Base-by-base conservation (phyloP, 2,113 vertebrate species). In the Potamarius usumacintae region DNA sequence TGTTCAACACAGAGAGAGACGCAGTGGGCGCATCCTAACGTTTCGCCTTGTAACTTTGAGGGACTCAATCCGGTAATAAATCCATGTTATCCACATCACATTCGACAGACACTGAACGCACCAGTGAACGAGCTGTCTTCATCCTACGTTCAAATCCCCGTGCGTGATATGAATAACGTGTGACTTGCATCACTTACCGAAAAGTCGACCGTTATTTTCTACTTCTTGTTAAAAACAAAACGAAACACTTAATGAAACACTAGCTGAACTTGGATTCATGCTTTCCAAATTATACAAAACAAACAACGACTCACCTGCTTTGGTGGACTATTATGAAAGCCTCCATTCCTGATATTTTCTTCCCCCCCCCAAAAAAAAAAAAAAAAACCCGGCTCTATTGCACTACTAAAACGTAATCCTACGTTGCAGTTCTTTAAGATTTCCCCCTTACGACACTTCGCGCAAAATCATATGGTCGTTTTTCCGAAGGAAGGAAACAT, bases 261-360 rank as follows among this genome's bases (percentile, higher is more conserved):
- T 42, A 42, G 42, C 0, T 53, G 11, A 22, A 60, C 55, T 22
- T 22, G 27, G 30, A 82, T 60, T 20, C 57, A 11, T 60, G 55
- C 17, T 53, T 17, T 42, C 34, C 1, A 60, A 60, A 81, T 20
- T 1, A 34, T 34, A 34, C 1, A 34, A 48, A 60, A 27, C 25
- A 83, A 5, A 34, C n/a, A 22, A 74, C 89, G 92, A 94, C 95
- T 96, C 93, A 96, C 95, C 95, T 96, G 94, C 92, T 91, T 91
- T 91, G 92, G 88, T 90, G 92, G 92, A 82, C 79, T 55, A 92
- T 88, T 91, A 87, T 89, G 89, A 91, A 92, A 93, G 90, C 91
- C 92, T 90, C 94, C 95, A 95, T 96, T 92, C 92, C 93, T 91
- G 86, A 87, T 89, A 18, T 83, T 85, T 88, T 90, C 10, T 65